Conservation (phyloP, 2,113 vertebrate genomes). For the Odocoileus hemionus region DNA sequence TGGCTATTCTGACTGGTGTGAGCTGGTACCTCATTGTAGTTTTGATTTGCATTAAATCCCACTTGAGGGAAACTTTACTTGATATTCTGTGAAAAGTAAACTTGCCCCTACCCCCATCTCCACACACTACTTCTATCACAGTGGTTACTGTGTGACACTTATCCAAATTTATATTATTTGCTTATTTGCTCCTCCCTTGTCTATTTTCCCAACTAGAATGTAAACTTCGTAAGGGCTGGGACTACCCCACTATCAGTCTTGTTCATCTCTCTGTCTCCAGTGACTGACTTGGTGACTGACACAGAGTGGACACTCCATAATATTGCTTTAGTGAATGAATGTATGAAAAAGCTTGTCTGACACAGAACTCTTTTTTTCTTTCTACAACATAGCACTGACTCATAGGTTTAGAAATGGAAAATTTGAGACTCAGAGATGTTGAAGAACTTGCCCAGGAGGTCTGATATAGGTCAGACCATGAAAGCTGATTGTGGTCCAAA, state of each 20-base stretch:
- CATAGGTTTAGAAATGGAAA: not conserved
- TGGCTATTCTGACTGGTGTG: not conserved
- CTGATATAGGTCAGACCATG: not conserved
- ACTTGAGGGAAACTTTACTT: not conserved
- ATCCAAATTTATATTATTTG: not conserved
- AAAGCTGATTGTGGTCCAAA: not conserved
- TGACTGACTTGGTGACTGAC: not conserved
- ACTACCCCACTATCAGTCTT: not conserved
- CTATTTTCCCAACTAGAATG: not conserved
- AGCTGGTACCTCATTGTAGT: not conserved
- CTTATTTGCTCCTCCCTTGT: not conserved
- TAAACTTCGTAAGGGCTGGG: not conserved
- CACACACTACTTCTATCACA: not conserved
- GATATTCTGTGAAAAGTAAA: not conserved
- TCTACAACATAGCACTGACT: not conserved
- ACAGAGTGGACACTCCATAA: not conserved
- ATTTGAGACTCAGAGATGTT: not conserved
- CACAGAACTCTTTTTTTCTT: not conserved
- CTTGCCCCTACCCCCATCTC: not conserved
- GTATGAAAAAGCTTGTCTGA: not conserved
- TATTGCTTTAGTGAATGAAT: not conserved
- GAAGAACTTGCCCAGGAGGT: not conserved
- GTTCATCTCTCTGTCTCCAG: not conserved
- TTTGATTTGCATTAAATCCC: not conserved
- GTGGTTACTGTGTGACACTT: not conserved